A percentile compares a stretch with the other conserved stretches of the same genome.
Evolutionary conservation across 2,113 vertebrate genomes (phyloP).

Genomic region (Macrotus californicus): DNA sequence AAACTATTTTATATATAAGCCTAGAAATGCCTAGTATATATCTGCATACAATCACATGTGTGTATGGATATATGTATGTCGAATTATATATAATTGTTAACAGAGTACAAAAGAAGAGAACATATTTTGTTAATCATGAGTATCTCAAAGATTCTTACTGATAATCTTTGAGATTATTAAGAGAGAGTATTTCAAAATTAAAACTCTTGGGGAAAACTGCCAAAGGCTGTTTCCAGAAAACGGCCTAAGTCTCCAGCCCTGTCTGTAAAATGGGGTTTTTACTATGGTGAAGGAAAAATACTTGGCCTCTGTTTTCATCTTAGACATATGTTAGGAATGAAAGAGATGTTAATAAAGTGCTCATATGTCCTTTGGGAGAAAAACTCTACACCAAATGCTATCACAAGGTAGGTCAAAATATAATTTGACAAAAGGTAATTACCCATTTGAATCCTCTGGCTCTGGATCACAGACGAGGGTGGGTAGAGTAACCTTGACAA

Average conservation of each 20-base stretch:
- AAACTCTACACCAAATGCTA: not conserved
- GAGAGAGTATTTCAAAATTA: constrained; percentile 38
- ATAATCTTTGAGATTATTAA: not conserved
- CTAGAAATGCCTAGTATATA: not conserved
- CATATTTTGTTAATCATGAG: constrained; percentile 30
- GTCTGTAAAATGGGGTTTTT: constrained; percentile 66
- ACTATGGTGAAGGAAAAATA: constrained; percentile 25
- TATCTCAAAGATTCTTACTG: constrained; percentile 33
- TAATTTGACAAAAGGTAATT: constrained; percentile 60
- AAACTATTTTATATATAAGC: not conserved
- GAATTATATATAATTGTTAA: not conserved
- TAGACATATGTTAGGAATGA: constrained; percentile 60
- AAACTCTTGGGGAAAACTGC: constrained; percentile 38
- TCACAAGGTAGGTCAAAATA: constrained; percentile 48
- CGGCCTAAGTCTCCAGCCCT: not conserved
- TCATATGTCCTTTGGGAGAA: constrained; percentile 28
- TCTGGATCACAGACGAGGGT: constrained; percentile 48
- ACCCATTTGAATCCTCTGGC: constrained; percentile 44
- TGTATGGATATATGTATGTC: not conserved
- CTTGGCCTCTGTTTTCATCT: constrained; percentile 32
- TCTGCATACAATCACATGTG: not conserved
- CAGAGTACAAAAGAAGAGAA: not conserved
- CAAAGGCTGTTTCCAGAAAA: constrained; percentile 39
- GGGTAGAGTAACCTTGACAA: constrained; percentile 52
- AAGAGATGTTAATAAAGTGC: constrained; percentile 51